Conservation (phyloP, 1,140 invertebrate species). For the Aphaenogaster rudis region DNA sequence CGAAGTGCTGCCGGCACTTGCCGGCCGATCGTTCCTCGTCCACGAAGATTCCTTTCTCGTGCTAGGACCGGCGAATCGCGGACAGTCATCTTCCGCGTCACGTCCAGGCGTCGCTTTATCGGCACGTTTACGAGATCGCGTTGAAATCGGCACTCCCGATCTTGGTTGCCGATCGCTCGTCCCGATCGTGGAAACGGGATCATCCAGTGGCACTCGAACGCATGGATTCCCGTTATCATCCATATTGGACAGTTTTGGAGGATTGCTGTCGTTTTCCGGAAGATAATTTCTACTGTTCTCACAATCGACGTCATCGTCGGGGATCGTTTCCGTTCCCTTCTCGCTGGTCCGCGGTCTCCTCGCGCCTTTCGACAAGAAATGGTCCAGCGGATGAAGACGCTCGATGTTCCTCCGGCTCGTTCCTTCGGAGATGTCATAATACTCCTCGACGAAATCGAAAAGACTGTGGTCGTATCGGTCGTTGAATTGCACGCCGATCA, state of each 20-base stretch:
- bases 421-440: constrained; percentile 46
- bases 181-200: background rate
- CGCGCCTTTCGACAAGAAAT: constrained; percentile 76
- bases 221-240: constrained; percentile 43
- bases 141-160: background rate
- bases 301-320: background rate
- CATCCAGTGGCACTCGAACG: background rate
- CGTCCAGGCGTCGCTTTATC: background rate
- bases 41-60: background rate
- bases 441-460: constrained; percentile 78
- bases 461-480: constrained; percentile 73
- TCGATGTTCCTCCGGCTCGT: constrained; percentile 68
- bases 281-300: background rate
- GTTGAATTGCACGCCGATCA: constrained; percentile 63
- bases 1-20: constrained; percentile 8
- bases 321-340: constrained; percentile 55
- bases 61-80: background rate
- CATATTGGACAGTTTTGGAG: background rate
- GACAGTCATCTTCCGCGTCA: background rate
- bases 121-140: background rate
- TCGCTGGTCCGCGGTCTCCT: constrained; percentile 67
- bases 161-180: background rate
- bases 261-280: background rate
- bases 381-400: constrained; percentile 77
- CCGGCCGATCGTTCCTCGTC: background rate